phyloP scores from a whole-genome alignment of 2,113 vertebrate species.

The Cheirogaleus medius region DNA sequence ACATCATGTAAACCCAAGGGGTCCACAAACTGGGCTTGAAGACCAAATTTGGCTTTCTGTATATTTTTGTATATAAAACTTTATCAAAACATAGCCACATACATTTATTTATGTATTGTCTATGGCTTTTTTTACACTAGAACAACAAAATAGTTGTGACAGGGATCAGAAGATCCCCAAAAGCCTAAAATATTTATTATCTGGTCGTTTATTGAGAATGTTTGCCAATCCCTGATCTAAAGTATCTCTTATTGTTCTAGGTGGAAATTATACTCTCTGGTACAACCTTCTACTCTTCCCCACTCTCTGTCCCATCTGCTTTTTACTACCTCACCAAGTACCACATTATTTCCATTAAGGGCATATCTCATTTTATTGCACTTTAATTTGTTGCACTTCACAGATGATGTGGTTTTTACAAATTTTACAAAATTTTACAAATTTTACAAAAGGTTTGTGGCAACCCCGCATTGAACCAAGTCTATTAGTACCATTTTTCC shows the following conservation, averaged over 20 bases:
- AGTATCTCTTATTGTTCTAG: neutral
- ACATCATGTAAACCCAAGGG: neutral
- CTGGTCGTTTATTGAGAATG: neutral
- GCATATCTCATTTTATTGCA: neutral
- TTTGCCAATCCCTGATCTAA: neutral
- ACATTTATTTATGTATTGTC: neutral
- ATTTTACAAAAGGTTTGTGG: neutral
- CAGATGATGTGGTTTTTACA: neutral
- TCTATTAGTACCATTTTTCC: neutral
- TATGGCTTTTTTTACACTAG: neutral
- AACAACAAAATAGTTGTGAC: neutral
- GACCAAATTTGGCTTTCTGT: neutral
- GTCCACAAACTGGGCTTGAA: neutral
- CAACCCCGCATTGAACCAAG: neutral
- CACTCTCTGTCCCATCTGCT: neutral
- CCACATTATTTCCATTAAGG: neutral
- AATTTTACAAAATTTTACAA: neutral
- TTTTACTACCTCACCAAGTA: conserved; percentile 3
- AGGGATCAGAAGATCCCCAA: neutral
- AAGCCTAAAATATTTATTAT: neutral
- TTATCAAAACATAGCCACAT: neutral
- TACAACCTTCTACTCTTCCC: neutral
- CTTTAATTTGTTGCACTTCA: neutral
- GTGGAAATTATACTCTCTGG: neutral
- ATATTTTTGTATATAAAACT: neutral